phyloP scores from a whole-genome alignment of 2,888 invertebrate genomes.

The Nezara viridula region DNA sequence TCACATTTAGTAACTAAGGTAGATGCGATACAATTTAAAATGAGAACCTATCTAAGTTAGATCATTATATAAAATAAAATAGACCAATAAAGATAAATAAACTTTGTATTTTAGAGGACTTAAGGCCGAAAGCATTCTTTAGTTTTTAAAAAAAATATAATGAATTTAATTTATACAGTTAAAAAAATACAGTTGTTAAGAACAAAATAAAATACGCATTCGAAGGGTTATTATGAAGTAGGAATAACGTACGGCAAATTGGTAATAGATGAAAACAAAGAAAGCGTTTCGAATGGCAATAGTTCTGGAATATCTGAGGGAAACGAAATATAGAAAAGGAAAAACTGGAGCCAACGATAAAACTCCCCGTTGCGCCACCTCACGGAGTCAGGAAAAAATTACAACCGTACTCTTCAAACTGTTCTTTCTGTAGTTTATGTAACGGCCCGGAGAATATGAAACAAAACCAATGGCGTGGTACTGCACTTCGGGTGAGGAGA shows the following conservation, averaged over 20 bases:
- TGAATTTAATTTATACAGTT: no score
- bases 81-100: no score
- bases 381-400: not conserved
- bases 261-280: constrained; percentile 1
- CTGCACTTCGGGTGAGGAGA: not conserved
- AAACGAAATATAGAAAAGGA: constrained; percentile 2
- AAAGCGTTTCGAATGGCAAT: not conserved
- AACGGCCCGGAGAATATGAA: not conserved
- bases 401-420: not conserved
- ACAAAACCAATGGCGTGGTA: no score
- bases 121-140: no score
- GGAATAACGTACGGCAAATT: not conserved
- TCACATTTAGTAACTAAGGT: no score
- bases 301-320: not conserved
- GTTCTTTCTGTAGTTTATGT: not conserved
- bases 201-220: not conserved
- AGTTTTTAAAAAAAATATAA: no score
- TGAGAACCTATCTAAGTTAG: no score
- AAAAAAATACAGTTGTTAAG: no score
- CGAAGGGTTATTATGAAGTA: not conserved
- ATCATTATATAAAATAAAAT: no score
- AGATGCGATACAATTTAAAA: no score
- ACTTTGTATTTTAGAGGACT: no score
- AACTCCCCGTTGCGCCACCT: not conserved
- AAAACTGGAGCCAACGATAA: not conserved